phyloP scores from a whole-genome alignment of 2,113 vertebrate genomes.

The Pseudopipra pipra region DNA sequence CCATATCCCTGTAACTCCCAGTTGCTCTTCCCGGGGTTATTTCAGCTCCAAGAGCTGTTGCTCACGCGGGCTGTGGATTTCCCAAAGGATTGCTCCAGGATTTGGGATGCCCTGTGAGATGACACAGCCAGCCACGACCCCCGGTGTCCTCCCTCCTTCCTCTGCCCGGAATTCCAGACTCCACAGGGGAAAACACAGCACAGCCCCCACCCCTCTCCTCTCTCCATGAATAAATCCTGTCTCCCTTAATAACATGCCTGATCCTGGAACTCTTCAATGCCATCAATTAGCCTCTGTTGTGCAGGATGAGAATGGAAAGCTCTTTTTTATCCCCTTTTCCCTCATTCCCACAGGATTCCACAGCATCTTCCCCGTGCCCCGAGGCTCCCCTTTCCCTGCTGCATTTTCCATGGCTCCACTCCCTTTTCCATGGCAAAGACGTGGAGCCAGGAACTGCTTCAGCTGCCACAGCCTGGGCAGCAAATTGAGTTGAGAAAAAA shows the following conservation, averaged over 20 bases:
- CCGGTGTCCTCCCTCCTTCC: neutral
- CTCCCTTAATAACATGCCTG: neutral
- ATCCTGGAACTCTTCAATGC: neutral
- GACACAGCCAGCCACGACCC: accelerated
- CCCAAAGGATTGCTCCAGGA: neutral
- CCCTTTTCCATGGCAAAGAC: neutral
- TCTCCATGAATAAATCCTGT: neutral
- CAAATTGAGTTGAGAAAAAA: neutral
- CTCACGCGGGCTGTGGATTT: neutral
- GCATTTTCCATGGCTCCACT: neutral
- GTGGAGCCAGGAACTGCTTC: neutral
- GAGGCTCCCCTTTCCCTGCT: neutral
- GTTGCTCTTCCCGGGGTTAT: neutral
- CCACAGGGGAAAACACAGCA: neutral
- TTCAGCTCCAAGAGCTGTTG: neutral
- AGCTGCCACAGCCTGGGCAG: neutral
- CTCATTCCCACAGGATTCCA: neutral
- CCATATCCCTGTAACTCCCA: neutral
- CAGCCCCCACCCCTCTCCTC: neutral
- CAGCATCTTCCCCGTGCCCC: neutral
- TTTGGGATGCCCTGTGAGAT: neutral
- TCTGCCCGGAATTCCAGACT: neutral
- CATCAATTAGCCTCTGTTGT: neutral
- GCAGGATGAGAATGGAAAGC: neutral
- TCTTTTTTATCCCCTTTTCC: neutral